Conservation (phyloP, 2,888 invertebrate species). For the Eudemis profundana region DNA sequence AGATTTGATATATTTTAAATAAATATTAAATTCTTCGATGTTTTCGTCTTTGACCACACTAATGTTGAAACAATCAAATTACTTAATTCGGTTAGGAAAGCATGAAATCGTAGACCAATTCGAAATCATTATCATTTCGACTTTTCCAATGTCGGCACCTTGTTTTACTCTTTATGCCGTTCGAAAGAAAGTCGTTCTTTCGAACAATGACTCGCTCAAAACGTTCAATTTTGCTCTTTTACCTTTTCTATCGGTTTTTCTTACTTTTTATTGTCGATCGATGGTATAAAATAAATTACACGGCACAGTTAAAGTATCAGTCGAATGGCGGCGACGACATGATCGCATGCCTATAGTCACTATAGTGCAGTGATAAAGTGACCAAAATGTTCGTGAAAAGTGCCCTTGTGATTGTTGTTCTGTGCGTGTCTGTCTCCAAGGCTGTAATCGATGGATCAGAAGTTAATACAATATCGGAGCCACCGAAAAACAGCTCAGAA, state of each 20-base stretch:
- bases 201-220: conserved; percentile 64
- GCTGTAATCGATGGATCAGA: conserved; percentile 67
- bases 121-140: conserved; percentile 55
- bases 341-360: conserved; percentile 49
- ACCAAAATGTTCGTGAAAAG: conserved; percentile 66
- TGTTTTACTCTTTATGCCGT: conserved; percentile 58
- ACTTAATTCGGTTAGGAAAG: not conserved
- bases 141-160: conserved; percentile 59
- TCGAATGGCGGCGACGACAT: conserved; percentile 66
- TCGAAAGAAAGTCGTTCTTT: conserved; percentile 67
- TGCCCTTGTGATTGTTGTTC: conserved; percentile 59
- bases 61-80: not conserved
- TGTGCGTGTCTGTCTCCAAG: conserved; percentile 58
- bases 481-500: conserved; percentile 55
- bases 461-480: conserved; percentile 57
- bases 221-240: conserved; percentile 61
- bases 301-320: conserved; percentile 61
- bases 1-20: not conserved
- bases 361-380: conserved; percentile 59
- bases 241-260: conserved; percentile 58
- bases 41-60: not conserved
- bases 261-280: conserved; percentile 62
- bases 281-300: conserved; percentile 76
- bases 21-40: too few relatives aligned
- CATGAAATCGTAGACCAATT: conserved; percentile 8